These are phyloP conservation scores for Spilosoma lubricipeda DNA, from an alignment of 2,888 invertebrate species.

Conservation along the genomic window DNA sequence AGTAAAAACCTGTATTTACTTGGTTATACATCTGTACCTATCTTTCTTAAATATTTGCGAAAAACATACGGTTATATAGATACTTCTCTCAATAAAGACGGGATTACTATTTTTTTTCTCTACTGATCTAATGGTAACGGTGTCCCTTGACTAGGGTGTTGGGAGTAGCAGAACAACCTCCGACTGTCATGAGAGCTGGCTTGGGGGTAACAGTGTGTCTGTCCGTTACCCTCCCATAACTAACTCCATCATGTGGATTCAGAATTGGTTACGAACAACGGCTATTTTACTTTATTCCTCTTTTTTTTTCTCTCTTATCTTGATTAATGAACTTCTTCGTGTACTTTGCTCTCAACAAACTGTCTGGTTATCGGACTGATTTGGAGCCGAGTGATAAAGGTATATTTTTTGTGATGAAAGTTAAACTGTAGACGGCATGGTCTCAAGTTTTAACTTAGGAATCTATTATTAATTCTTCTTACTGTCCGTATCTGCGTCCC, in stretches of 20 bases:
- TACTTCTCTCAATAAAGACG: too few species aligned
- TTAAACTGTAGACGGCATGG: background rate
- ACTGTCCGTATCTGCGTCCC: background rate
- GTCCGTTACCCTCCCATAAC: background rate
- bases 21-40: too few species aligned
- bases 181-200: background rate
- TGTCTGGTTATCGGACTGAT: background rate
- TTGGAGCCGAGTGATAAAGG: background rate
- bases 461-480: too few species aligned
- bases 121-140: background rate
- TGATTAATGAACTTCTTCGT: background rate
- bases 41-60: too few species aligned
- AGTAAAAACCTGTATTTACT: too few species aligned
- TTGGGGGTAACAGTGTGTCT: background rate
- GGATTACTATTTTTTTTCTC: background rate
- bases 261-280: background rate
- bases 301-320: too few species aligned
- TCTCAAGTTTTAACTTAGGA: background rate
- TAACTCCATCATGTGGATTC: background rate
- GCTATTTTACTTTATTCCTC: background rate
- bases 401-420: background rate
- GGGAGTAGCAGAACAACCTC: background rate
- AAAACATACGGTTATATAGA: background rate
- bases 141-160: background rate
- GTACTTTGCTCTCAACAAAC: background rate